These are phyloP conservation scores for Malurus splendens DNA, from an alignment of 2,797 vertebrate species.

Conservation along the genomic window DNA sequence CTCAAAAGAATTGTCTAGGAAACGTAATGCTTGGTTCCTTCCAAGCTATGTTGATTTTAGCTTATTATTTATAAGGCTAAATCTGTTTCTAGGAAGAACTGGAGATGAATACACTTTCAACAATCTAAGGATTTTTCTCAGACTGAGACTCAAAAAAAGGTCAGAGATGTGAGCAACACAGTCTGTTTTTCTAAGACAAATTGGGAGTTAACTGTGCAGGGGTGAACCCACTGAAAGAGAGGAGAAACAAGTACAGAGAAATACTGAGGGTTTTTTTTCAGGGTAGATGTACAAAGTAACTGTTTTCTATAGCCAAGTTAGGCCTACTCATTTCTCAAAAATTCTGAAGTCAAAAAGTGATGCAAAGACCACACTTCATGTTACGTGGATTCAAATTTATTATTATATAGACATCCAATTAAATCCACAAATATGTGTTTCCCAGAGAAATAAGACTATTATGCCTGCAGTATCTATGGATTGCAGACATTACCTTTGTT, in stretches of 20 bases:
- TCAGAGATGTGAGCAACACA: not conserved
- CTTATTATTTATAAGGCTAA: not conserved
- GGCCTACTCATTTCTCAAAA: not conserved
- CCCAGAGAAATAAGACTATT: not conserved
- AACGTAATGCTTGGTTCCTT: not conserved
- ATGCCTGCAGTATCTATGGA: not conserved
- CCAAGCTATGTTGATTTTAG: not conserved
- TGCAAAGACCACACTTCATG: not conserved
- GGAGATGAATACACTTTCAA: not conserved
- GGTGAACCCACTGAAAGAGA: not conserved
- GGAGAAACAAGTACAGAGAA: not conserved
- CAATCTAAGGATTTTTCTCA: not conserved
- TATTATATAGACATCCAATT: not conserved
- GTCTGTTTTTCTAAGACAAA: not conserved
- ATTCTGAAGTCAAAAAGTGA: not conserved
- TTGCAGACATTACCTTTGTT: not conserved
- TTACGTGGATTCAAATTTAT: not conserved
- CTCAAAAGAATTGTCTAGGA: constrained; percentile 3
- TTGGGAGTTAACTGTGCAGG: not conserved
- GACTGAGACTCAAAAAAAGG: not conserved
- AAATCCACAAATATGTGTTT: not conserved
- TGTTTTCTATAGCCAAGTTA: not conserved
- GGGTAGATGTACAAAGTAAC: not conserved
- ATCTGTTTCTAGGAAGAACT: not conserved
- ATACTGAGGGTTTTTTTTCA: not conserved